Percentiles rank a stretch among this genome's conserved stretches.
phyloP scores from a whole-genome alignment of 2,888 invertebrate species.

The Lasiommata megera region DNA sequence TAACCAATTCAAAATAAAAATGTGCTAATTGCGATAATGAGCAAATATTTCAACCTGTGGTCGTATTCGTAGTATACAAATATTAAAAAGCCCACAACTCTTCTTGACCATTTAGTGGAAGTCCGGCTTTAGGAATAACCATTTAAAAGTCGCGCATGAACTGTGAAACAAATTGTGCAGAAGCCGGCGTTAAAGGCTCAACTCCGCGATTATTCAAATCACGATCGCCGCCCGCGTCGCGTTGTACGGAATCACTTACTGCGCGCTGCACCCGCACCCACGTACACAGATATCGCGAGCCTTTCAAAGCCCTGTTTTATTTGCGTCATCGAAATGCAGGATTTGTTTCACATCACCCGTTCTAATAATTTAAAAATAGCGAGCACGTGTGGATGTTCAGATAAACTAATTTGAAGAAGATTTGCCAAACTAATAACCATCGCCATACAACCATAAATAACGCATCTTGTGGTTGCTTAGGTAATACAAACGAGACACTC shows the following conservation, averaged over 20 bases:
- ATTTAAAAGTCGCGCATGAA: neutral
- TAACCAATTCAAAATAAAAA: too few species aligned
- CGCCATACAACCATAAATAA: too few species aligned
- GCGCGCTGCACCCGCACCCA: neutral
- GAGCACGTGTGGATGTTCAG: too few species aligned
- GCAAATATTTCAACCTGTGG: too few species aligned
- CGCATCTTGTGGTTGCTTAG: too few species aligned
- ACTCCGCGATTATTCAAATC: conserved; percentile 9
- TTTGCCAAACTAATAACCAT: too few species aligned
- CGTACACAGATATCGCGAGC: neutral
- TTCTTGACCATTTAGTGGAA: neutral
- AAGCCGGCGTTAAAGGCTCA: neutral
- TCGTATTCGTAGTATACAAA: neutral
- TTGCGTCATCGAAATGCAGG: neutral
- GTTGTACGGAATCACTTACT: neutral
- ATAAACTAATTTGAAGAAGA: too few species aligned
- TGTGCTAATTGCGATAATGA: too few species aligned
- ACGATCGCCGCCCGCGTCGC: neutral
- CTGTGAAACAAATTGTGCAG: conserved; percentile 2
- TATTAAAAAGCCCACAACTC: neutral
- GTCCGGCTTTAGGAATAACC: neutral
- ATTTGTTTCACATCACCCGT: neutral
- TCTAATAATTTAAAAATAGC: too few species aligned
- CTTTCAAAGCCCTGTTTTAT: neutral
- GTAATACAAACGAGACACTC: too few species aligned